Conservation (phyloP, 2,888 invertebrate species). For the Pimpla rufipes region DNA sequence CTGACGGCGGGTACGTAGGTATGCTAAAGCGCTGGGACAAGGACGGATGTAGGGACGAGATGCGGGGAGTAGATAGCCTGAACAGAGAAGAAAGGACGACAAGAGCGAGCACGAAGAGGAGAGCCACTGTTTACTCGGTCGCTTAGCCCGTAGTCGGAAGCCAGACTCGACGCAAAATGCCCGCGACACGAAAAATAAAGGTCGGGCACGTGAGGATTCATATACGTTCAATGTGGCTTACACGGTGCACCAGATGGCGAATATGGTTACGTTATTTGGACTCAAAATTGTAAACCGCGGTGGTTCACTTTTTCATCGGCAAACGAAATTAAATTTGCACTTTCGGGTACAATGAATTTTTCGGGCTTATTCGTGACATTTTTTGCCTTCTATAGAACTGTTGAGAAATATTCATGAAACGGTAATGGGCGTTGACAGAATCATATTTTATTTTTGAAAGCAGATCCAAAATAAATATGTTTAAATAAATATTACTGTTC, state of each 20-base stretch:
- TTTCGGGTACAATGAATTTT: no score
- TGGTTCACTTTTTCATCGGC: no score
- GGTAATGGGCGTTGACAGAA: no score
- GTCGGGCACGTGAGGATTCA: neutral
- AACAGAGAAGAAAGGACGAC: slow-evolving; percentile 35
- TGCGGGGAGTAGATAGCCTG: neutral
- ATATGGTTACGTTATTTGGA: neutral
- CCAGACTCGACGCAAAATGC: neutral
- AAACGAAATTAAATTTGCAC: no score
- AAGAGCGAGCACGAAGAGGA: slow-evolving; percentile 30
- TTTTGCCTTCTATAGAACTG: no score
- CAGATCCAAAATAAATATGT: no score
- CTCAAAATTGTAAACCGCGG: no score
- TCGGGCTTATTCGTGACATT: no score
- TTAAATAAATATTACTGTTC: no score
- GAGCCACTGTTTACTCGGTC: slow-evolving; percentile 33
- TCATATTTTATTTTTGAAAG: no score
- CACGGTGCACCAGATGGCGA: neutral
- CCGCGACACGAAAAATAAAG: slow-evolving; percentile 18
- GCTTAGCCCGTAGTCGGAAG: slow-evolving; percentile 32
- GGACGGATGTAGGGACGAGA: neutral
- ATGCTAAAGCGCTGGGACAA: slow-evolving; percentile 40
- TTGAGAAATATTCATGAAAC: no score
- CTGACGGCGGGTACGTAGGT: slow-evolving; percentile 45
- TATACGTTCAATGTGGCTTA: neutral